Evolutionary conservation across 2,797 vertebrate species (phyloP), one percentile per base, ranked within the genome.

Genomic region (Mus caroli): DNA sequence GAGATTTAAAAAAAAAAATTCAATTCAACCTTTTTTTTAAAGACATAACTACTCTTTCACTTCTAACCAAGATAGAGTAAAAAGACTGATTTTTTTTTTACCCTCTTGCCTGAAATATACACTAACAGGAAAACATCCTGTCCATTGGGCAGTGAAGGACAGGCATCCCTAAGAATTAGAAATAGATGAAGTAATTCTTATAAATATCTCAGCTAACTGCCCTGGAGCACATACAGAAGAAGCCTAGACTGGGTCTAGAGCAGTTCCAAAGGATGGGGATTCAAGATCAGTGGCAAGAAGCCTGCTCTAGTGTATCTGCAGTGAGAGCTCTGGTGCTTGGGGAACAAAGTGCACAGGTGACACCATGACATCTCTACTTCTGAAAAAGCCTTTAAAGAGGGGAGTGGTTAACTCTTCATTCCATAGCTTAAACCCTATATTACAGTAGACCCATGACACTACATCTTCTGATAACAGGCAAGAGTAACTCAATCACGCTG

Each of bases 1-100:
- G 98, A 73, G 92, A 94, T 92, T 76, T 34, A 8, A 22, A 56
- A 73, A 40, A 73, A 73, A 54, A 88, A 40, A 79, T 67, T 24
- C 7, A 80, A 91, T 80, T 34, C 40, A 89, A 88, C 64, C 3
- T 4, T 43, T 86, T 43, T 80, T 83, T 56, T 85, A 12, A 0
- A 82, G 67, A 80, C 76, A 37, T 67, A n/a, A n/a, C 50, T 93
- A 71, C 34, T 56, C 43, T 88, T 83, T n/a, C 17, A 84, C 43
- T 87, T 96, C 24, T 58, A 76, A 64, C 10, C 79, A 95, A 89
- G 64, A 80, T 52, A 8, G 7, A 88, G 8, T 87, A 60, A 89
- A 69, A 94, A 43, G 28, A 88, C 2, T 75, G 24, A 52, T 71
- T 94, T 50, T 50, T 50, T 50, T 50, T 85, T 93, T 88, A 84